These are phyloP conservation scores for Bombyx mori DNA, from an alignment of 1,140 invertebrate genomes.

Conservation along the genomic window ASM3026992v2 NC_085119.1:17660501-17661000, in stretches of 20 bases:
- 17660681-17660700: neutral
- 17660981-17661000: too few species aligned
- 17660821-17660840: too few species aligned
- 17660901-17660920: too few species aligned
- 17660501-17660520: neutral
- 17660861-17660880: too few species aligned
- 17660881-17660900: too few species aligned
- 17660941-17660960: too few species aligned
- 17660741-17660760: constrained; percentile 1
- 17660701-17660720: neutral
- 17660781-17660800: too few species aligned
- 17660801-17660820: too few species aligned
- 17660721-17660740: neutral
- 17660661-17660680: constrained; percentile 3
- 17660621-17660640: constrained; percentile 12
- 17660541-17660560: neutral
- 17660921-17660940: too few species aligned
- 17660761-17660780: neutral
- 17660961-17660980: too few species aligned
- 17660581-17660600: constrained; percentile 14
- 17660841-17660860: too few species aligned
- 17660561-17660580: constrained; percentile 15
- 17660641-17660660: constrained; percentile 23
- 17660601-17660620: constrained; percentile 12
- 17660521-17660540: neutral